Base-by-base conservation (phyloP, 2,797 vertebrate species). In the Holocentrus rufus region DNA sequence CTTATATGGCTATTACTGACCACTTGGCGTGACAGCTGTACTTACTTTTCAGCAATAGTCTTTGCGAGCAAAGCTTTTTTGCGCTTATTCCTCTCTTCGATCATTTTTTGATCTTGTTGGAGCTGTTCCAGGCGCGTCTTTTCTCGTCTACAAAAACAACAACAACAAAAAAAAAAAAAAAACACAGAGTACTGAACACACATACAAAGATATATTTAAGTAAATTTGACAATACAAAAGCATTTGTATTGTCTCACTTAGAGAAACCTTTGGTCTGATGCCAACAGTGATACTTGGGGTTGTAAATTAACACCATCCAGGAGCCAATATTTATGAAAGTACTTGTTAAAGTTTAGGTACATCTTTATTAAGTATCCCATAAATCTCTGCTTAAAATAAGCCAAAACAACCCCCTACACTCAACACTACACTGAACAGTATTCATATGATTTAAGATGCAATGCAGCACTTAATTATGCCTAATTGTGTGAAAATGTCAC, bases 11-110 rank as follows among this genome's bases (percentile, higher is more conserved):
- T 18, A 47, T 47, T 6, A 50, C 17, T 50, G n/a, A 20, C 47
- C 13, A 47, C 6, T 47, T 47, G 2, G 5, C n/a, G 8, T 22
- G 2, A 11, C 1, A 17, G 39, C 25, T 15, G 1, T 13, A 66
- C 92, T 85, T 85, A 99, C 97, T 97, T 99, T 90, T 98, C 96
- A 65, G 96, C 96, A 70, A 99, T 96, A 9, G 97, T 95, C 90
- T 95, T 97, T 31, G 96, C 74, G 74, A 99, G 93, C 42, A 98
- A 92, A 70, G 96, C 97, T 91, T 97, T 99, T 87, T 96, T 98
- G 54, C 93, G 95, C 75, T 96, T 98, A 86, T 99, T 99, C 88
- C 91, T 94, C 93, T 98, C 96, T 91, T 99, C 96, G 61, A 98
- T 98, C 8, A 95, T 75, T 58, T 93, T 94, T 17, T 99, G 98